Base-by-base conservation (phyloP, 2,797 vertebrate genomes). In the Sciurus vulgaris region DNA sequence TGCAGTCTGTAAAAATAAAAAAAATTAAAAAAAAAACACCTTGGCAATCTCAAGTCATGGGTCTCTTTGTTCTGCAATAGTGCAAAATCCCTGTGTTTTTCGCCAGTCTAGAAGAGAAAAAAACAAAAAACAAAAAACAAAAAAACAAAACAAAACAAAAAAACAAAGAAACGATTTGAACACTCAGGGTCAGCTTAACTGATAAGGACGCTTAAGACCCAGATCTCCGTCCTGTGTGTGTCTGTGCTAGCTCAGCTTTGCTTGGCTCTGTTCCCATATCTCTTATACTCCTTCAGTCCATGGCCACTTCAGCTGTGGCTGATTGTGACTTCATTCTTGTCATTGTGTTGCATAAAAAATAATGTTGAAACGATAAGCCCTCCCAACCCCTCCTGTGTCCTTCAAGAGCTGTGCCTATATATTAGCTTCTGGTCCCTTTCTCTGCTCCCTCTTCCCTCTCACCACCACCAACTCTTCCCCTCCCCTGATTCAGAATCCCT, bases 11-110 rank as follows among this genome's bases (percentile, higher is more conserved):
- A 38, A 38, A 38, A 38, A 38, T 38, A 38, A 38, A 38, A 38
- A 38, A 38, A 38, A 38, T 3, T 38, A 38, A 38, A 38, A 38
- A 38, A 38, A 38, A 38, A 38, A 38, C 38, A 38, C 67, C 20
- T 8, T 70, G 73, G 44, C 67, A 63, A 69, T 74, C 47, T 30
- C 11, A n/a, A 44, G 38, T 67, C 28, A 8, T 38, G 11, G 74
- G 56, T 87, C 74, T 89, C 78, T 96, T 83, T 95, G 63, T 76
- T 86, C 28, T 77, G 49, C 24, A 41, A 76, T 4, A 54, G n/a
- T 44, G 28, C 51, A 44, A 79, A 79, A 61, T 20, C 5, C 67
- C 9, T 4, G 9, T 22, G 2, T 56, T 69, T 74, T 78, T 89
- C 26, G 74, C 30, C 59, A 72, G 9, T 76, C 67, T 56, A 76